These are phyloP conservation scores for Ictidomys tridecemlineatus DNA, from an alignment of 2,113 vertebrate species.

Conservation along the genomic window DNA sequence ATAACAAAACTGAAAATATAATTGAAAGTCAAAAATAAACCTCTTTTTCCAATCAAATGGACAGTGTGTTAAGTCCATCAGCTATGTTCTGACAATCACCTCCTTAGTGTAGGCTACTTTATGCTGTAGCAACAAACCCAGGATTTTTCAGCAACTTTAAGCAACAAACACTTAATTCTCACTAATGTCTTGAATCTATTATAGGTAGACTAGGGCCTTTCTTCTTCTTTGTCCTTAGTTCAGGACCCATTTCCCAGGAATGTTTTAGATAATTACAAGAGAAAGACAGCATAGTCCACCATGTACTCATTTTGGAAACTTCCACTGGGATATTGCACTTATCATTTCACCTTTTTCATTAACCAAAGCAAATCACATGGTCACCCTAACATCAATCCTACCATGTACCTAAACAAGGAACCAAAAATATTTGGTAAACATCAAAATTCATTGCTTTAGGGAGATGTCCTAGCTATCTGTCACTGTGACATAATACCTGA, in stretches of 20 bases:
- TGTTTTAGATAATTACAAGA: background rate
- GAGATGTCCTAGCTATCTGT: too few relatives aligned
- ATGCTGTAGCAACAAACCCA: background rate
- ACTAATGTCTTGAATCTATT: background rate
- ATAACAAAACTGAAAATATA: background rate
- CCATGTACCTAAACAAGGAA: background rate
- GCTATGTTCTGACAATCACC: background rate
- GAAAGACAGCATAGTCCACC: background rate
- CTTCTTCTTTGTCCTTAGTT: background rate
- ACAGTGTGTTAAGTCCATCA: background rate
- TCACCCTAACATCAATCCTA: background rate
- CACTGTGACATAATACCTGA: background rate
- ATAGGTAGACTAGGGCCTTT: background rate
- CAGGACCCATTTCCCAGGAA: background rate
- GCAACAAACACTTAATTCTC: background rate
- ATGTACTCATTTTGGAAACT: background rate
- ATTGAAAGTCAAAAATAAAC: conserved; percentile 17
- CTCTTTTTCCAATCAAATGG: background rate
- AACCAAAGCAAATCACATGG: background rate
- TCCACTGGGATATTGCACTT: background rate
- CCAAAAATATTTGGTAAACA: background rate
- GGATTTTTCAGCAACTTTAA: background rate
- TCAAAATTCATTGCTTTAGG: background rate
- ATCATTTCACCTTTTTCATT: background rate
- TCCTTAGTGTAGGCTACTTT: background rate